A percentile compares a stretch with the other conserved stretches of the same genome.
Evolutionary conservation across 2,888 invertebrate genomes (phyloP).

Genomic region (Heliconius ethilla): DNA sequence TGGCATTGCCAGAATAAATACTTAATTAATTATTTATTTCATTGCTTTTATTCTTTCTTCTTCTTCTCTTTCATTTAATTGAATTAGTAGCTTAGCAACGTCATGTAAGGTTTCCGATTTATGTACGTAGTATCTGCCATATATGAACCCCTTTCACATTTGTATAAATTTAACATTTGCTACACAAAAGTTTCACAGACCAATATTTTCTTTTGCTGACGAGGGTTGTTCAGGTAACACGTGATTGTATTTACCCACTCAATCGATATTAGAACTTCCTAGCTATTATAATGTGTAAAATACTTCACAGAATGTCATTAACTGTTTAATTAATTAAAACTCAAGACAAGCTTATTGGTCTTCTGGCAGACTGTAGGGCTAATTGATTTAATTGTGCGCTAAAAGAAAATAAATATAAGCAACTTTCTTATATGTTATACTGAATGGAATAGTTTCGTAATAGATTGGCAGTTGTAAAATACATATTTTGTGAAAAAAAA

Average conservation of each 20-base stretch:
- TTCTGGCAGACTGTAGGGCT: constrained; percentile 4
- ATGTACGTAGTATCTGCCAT: neutral
- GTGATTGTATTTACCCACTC: constrained; percentile 30
- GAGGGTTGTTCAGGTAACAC: constrained; percentile 7
- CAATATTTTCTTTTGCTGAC: neutral
- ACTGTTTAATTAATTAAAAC: constrained; percentile 28
- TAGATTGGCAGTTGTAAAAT: neutral
- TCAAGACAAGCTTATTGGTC: constrained; percentile 29
- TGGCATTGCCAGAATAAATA: too few species aligned
- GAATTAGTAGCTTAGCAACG: neutral
- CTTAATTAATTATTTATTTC: neutral
- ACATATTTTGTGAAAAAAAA: neutral
- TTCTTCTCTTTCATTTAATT: neutral
- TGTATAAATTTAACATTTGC: neutral
- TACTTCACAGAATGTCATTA: constrained; percentile 28
- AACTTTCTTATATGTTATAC: neutral
- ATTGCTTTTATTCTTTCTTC: neutral
- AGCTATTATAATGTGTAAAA: constrained; percentile 36
- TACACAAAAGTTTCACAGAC: too few species aligned
- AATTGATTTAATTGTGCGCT: constrained; percentile 5
- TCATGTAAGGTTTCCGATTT: neutral
- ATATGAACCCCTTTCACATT: neutral
- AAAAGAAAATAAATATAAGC: neutral
- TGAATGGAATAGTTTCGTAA: neutral
- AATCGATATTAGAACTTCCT: constrained; percentile 31